phyloP scores from a whole-genome alignment of 2,888 invertebrate species.

The Cheilosia grossa region DNA sequence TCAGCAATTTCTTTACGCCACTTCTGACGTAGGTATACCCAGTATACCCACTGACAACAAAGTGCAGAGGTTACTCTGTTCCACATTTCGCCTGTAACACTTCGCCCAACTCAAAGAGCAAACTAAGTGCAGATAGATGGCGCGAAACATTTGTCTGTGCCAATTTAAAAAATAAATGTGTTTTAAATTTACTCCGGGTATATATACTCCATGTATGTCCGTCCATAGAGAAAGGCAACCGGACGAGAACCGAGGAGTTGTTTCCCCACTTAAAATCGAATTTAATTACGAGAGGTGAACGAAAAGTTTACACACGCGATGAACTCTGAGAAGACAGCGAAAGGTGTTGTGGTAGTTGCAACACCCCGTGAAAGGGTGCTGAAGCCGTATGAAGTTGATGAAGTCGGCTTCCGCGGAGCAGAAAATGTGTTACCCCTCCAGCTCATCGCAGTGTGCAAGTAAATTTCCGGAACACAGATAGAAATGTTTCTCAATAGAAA shows the following conservation, averaged over 20 bases:
- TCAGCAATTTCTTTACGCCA: conserved; percentile 18
- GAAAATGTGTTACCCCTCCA: conserved; percentile 40
- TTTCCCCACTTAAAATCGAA: conserved; percentile 48
- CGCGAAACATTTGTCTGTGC: conserved; percentile 51
- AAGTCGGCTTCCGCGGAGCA: conserved; percentile 42
- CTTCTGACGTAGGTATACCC: conserved; percentile 7
- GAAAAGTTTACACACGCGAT: conserved; percentile 46
- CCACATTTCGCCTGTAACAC: conserved; percentile 35
- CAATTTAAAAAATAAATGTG: conserved; percentile 55
- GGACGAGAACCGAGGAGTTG: conserved; percentile 10
- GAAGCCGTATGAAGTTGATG: conserved; percentile 40
- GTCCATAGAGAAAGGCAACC: background rate
- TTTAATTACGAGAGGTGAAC: conserved; percentile 52
- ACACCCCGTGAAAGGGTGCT: conserved; percentile 25
- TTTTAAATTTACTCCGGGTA: conserved; percentile 25
- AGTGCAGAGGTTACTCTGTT: conserved; percentile 57
- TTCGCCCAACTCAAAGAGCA: conserved; percentile 1
- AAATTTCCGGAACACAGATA: conserved; percentile 27
- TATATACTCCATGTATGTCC: background rate
- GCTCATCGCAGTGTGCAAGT: conserved; percentile 10
- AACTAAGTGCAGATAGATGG: conserved; percentile 19
- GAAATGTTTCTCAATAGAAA: conserved; percentile 30
- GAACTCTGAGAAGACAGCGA: conserved; percentile 1
- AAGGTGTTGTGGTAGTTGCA: conserved; percentile 12
- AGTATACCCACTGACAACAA: conserved; percentile 8